These are phyloP conservation scores for Polymixis lichenea DNA, from an alignment of 2,888 invertebrate species.

Conservation along the genomic window DNA sequence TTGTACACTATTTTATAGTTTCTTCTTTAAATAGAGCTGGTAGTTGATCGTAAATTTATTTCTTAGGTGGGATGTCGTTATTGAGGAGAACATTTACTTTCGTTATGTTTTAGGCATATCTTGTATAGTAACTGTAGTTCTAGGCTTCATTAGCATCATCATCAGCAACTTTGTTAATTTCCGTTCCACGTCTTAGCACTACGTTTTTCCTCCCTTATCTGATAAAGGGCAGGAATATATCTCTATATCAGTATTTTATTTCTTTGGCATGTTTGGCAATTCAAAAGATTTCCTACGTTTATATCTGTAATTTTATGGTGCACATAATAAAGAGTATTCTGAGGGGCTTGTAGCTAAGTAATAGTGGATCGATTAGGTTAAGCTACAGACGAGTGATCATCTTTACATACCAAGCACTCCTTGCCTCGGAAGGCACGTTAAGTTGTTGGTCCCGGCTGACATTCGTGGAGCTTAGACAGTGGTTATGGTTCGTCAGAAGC, in stretches of 20 bases:
- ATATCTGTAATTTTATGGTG: not conserved
- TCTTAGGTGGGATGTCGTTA: conserved; percentile 32
- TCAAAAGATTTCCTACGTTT: not conserved
- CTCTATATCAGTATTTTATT: not conserved
- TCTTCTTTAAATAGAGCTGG: conserved; percentile 39
- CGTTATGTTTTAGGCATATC: not conserved
- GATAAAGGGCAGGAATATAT: too few species aligned
- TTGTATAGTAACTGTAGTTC: not conserved
- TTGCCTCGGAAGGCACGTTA: too few species aligned
- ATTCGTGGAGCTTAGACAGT: too few species aligned
- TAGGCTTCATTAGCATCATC: not conserved
- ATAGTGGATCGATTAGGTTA: too few species aligned
- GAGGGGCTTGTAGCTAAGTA: too few species aligned
- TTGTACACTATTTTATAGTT: conserved; percentile 54
- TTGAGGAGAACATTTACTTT: conserved; percentile 5
- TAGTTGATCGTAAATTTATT: conserved; percentile 32
- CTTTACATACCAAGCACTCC: too few species aligned
- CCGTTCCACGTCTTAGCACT: not conserved
- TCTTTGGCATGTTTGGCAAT: not conserved
- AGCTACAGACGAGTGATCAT: too few species aligned
- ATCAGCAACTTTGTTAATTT: not conserved
- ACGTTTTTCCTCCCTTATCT: not conserved
- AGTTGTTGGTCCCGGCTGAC: too few species aligned
- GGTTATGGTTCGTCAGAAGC: too few species aligned
- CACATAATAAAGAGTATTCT: not conserved